phyloP scores from a whole-genome alignment of 2,888 invertebrate genomes.

The Athripsodes cinereus region DNA sequence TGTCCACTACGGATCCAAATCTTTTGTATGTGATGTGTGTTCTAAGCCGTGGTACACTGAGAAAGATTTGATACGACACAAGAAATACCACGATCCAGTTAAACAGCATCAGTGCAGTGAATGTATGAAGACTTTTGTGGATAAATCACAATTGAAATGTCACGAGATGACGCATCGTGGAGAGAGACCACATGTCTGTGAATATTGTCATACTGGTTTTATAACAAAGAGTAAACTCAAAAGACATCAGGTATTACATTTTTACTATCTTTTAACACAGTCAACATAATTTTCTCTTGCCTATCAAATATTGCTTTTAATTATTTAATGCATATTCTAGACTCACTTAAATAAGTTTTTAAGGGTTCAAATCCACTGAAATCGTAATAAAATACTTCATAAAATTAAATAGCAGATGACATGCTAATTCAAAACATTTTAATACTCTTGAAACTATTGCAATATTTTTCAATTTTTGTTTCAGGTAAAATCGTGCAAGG shows the following conservation, averaged over 20 bases:
- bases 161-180: slow-evolving; percentile 25
- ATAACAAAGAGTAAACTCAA: slow-evolving; percentile 21
- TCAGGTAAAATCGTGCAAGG: slow-evolving; percentile 21
- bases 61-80: slow-evolving; percentile 19
- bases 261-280: too few relatives aligned
- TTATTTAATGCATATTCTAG: too few relatives aligned
- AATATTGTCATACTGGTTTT: slow-evolving; percentile 22
- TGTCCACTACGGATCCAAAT: slow-evolving; percentile 15
- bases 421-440: too few relatives aligned
- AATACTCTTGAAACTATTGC: too few relatives aligned
- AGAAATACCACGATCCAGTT: slow-evolving; percentile 20
- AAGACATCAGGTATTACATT: slow-evolving; percentile 26
- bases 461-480: slow-evolving; percentile 1
- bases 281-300: too few relatives aligned
- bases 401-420: too few relatives aligned
- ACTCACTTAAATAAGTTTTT: too few relatives aligned
- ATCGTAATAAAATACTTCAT: too few relatives aligned
- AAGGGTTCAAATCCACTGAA: too few relatives aligned
- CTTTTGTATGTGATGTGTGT: slow-evolving; percentile 20
- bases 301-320: too few relatives aligned
- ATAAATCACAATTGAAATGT: slow-evolving; percentile 19
- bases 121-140: slow-evolving; percentile 24
- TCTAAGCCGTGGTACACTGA: slow-evolving; percentile 22
- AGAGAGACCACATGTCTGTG: slow-evolving; percentile 24
- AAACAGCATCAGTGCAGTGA: slow-evolving; percentile 20